Base-by-base conservation (phyloP, 2,888 invertebrate species). In the Dynastes grantii region DNA sequence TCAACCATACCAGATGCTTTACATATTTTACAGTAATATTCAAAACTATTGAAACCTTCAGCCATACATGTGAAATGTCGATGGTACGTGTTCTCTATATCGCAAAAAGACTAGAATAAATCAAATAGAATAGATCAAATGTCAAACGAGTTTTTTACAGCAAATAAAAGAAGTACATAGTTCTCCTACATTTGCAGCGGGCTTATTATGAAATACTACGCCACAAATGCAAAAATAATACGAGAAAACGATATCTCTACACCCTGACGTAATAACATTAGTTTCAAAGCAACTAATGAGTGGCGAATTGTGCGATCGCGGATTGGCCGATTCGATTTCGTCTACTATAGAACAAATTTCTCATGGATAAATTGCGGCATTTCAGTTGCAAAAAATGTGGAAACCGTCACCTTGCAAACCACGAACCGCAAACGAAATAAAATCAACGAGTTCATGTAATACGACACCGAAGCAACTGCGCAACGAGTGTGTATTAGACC, bases 351-450 rank as follows among this genome's bases (percentile, higher is more conserved):
- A 65, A 51, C 40, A 75, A 76, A 78, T 78, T 78, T 78, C 78
- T 78, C 78, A 78, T 78, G 78, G 78, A 78, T 78, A 78, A 76
- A 78, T 76, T 78, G 78, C 67, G 78, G 78, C 76, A 68, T 78
- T 78, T 77, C 76, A 70, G 76, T 73, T 75, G 79, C 55, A 79
- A 81, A 79, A 78, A 78, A 78, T 78, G 80, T 76, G 80, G 80
- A 84, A 84, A 83, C 83, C 82, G 84, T 85, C 84, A 85, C 84
- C 85, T 85, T 85, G 84, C 82, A 83, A 85, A 84, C 85, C 84
- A 84, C 84, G 83, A 79, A 85, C 85, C 85, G 84, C 85, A 85
- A 85, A 85, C 83, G 84, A 84, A 85, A 85, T 85, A 83, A 85
- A 84, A 85, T 85, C 84, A 81, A 80, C 82, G 80, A 82, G 82